Percentiles rank a stretch among this genome's conserved stretches.
phyloP scores from a whole-genome alignment of 2,888 invertebrate genomes.

The Polyommatus iphigenia region DNA sequence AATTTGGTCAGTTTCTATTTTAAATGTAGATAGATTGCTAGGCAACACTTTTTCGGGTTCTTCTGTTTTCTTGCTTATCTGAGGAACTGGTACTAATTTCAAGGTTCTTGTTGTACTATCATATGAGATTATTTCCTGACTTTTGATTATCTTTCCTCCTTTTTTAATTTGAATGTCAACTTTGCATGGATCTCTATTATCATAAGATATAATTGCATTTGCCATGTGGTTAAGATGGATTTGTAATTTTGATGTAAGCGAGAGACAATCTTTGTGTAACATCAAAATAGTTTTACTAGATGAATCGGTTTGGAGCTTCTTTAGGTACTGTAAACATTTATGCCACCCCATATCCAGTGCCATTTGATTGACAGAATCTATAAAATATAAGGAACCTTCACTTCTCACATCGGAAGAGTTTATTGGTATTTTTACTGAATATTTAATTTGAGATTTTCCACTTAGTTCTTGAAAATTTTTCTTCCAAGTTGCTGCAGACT shows the following conservation, averaged over 20 bases:
- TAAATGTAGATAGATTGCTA: conserved; percentile 80
- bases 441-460: conserved; percentile 42
- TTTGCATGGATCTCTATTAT: conserved; percentile 50
- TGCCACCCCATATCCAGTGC: conserved; percentile 62
- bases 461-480: conserved; percentile 52
- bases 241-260: conserved; percentile 60
- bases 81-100: conserved; percentile 53
- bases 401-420: conserved; percentile 47
- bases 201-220: conserved; percentile 60
- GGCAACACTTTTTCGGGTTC: conserved; percentile 65
- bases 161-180: conserved; percentile 70
- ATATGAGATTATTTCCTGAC: conserved; percentile 62
- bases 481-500: conserved; percentile 57
- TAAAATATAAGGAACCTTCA: conserved; percentile 54
- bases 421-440: conserved; percentile 50
- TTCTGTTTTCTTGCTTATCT: conserved; percentile 52
- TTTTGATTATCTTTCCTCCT: conserved; percentile 74
- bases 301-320: conserved; percentile 50
- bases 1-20: conserved; percentile 81
- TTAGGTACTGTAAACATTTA: conserved; percentile 54
- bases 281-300: conserved; percentile 60
- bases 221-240: conserved; percentile 72
- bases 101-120: conserved; percentile 56
- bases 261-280: conserved; percentile 75
- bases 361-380: conserved; percentile 73